Conservation (phyloP, 2,888 invertebrate species). For the Lithophane semibrunnea region DNA sequence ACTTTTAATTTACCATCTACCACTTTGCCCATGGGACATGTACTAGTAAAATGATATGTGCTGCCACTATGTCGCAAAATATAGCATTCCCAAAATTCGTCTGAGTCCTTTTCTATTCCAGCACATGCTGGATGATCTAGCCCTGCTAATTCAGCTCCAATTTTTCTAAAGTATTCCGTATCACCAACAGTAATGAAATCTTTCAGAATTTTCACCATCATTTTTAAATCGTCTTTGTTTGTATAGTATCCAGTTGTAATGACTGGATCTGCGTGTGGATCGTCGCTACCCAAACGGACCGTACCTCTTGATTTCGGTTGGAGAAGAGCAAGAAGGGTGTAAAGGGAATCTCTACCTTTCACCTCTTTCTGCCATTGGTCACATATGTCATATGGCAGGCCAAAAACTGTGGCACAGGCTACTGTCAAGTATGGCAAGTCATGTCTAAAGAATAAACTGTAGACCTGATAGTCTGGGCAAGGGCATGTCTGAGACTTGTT, state of each 20-base stretch:
- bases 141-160: slow-evolving; percentile 61
- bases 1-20: slow-evolving; percentile 90
- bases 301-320: slow-evolving; percentile 80
- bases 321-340: slow-evolving; percentile 46
- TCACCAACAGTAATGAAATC: slow-evolving; percentile 61
- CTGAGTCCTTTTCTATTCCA: slow-evolving; percentile 37
- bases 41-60: slow-evolving; percentile 92
- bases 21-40: slow-evolving; percentile 94
- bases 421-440: slow-evolving; percentile 56
- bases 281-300: slow-evolving; percentile 62
- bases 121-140: slow-evolving; percentile 63
- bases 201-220: slow-evolving; percentile 52
- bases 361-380: slow-evolving; percentile 44
- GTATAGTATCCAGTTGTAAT: slow-evolving; percentile 54
- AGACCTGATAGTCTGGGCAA: slow-evolving; percentile 53
- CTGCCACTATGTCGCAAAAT: slow-evolving; percentile 86
- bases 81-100: slow-evolving; percentile 71
- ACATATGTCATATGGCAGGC: slow-evolving; percentile 54
- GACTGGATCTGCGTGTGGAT: slow-evolving; percentile 64
- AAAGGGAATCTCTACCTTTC: slow-evolving; percentile 50
- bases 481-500: slow-evolving; percentile 46
- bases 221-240: slow-evolving; percentile 45
- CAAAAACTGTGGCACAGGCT: slow-evolving; percentile 46
- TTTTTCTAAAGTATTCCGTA: slow-evolving; percentile 62
- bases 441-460: slow-evolving; percentile 52